phyloP scores from a whole-genome alignment of 2,113 vertebrate species.

The Sclerurus mexicanus region DNA sequence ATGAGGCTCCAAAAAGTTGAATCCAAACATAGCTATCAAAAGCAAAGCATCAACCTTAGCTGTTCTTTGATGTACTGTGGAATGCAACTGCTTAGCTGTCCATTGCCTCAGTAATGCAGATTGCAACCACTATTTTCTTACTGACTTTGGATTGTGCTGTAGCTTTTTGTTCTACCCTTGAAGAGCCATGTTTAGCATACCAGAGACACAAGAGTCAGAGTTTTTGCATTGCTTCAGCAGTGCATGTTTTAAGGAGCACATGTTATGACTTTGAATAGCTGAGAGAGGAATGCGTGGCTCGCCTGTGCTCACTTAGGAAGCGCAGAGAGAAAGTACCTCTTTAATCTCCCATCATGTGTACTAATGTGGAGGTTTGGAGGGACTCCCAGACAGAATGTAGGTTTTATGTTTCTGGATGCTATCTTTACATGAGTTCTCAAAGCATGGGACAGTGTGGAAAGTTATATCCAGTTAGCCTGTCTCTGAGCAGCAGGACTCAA shows the following conservation, averaged over 20 bases:
- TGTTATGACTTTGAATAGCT: background rate
- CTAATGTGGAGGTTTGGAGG: background rate
- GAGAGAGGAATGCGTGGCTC: background rate
- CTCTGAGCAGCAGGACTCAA: background rate
- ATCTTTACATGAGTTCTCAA: background rate
- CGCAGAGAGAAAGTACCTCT: background rate
- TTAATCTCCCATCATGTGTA: background rate
- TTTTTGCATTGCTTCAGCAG: background rate
- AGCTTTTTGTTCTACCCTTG: background rate
- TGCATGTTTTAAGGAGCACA: background rate
- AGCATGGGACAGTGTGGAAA: background rate
- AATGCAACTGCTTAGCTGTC: background rate
- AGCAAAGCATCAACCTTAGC: background rate
- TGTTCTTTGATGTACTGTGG: background rate
- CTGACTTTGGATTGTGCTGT: background rate
- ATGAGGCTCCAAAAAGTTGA: background rate
- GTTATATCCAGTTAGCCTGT: background rate
- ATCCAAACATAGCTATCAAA: background rate
- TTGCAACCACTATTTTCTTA: background rate
- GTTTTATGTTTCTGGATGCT: background rate
- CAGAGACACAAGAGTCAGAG: background rate
- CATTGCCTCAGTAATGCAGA: background rate
- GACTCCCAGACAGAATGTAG: background rate
- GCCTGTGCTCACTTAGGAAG: background rate
- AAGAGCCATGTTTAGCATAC: background rate